These are phyloP conservation scores for Centropus unirufus DNA, from an alignment of 2,113 vertebrate genomes.

Conservation along the genomic window DNA sequence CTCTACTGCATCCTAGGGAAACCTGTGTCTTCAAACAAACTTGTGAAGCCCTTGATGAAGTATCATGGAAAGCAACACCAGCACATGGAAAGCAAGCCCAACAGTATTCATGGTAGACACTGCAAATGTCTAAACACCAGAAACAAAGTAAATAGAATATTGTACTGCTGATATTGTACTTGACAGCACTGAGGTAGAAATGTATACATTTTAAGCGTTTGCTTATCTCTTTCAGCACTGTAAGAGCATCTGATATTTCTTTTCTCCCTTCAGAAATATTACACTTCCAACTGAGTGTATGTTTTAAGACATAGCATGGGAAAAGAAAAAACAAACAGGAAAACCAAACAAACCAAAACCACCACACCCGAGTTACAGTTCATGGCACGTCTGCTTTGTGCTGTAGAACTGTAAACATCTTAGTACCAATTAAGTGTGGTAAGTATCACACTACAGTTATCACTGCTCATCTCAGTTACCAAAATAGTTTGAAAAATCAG, in stretches of 20 bases:
- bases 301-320: fast-evolving
- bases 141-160: background rate
- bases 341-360: background rate
- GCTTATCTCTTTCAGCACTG: background rate
- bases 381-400: background rate
- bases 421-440: too few species aligned
- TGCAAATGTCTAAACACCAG: background rate
- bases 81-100: background rate
- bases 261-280: background rate
- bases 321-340: too few species aligned
- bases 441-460: background rate
- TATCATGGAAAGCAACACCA: background rate
- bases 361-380: background rate
- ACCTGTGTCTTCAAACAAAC: background rate
- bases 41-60: background rate
- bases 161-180: background rate
- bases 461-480: background rate
- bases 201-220: background rate
- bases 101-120: background rate
- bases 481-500: background rate
- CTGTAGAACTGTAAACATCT: background rate
- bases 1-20: background rate
- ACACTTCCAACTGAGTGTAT: background rate
- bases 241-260: background rate
- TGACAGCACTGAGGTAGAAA: background rate